These are phyloP conservation scores for Agrochola macilenta DNA, from an alignment of 2,888 invertebrate genomes.

Conservation along the genomic window DNA sequence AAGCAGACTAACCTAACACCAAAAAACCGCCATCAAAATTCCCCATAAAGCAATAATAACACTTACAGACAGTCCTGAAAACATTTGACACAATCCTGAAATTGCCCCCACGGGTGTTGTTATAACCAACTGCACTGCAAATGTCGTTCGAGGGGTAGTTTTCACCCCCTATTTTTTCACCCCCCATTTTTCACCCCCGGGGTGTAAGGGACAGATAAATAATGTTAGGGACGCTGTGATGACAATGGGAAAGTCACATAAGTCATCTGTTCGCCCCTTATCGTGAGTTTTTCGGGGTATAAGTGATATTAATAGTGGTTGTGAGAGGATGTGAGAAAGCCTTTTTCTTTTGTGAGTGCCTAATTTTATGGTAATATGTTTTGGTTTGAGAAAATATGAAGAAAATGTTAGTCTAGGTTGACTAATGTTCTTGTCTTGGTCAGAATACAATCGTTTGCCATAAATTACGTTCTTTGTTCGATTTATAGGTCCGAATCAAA, in stretches of 20 bases:
- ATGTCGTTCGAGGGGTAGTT: conserved; percentile 48
- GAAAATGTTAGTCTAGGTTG: not conserved
- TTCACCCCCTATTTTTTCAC: conserved; percentile 40
- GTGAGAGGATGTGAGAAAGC: conserved; percentile 8
- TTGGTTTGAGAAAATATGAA: conserved; percentile 8
- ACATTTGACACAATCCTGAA: conserved; percentile 34
- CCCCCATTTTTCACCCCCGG: conserved; percentile 51
- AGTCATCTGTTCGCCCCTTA: conserved; percentile 56
- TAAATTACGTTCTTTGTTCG: no score
- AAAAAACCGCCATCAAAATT: conserved; percentile 8
- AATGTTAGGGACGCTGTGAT: conserved; percentile 50
- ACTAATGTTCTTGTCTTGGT: not conserved
- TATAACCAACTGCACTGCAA: conserved; percentile 51
- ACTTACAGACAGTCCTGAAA: conserved; percentile 29
- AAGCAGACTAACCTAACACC: not conserved
- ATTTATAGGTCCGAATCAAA: no score
- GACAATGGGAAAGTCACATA: conserved; percentile 59
- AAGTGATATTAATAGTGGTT: conserved; percentile 58
- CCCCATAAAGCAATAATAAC: conserved; percentile 37
- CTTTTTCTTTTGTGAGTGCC: conserved; percentile 36
- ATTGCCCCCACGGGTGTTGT: conserved; percentile 39
- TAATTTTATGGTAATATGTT: conserved; percentile 53
- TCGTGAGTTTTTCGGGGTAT: conserved; percentile 45
- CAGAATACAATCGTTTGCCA: no score
- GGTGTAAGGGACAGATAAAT: conserved; percentile 57